A percentile compares a stretch with the other conserved stretches of the same genome.
Conservation (phyloP, 2,113 vertebrate species). For the Oryzias celebensis region DNA sequence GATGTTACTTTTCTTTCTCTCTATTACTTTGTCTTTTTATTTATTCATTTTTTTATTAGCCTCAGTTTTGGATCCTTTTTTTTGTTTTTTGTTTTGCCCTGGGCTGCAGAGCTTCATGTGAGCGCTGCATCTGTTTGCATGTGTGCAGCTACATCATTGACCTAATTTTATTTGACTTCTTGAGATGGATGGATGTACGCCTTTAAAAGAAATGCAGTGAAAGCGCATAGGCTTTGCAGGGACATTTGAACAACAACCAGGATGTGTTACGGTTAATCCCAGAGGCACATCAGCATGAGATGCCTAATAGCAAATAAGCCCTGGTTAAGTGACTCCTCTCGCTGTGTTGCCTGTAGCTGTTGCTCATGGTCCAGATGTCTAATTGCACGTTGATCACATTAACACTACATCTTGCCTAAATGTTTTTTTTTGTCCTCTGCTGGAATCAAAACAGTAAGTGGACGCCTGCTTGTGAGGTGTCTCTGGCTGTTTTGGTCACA, state of each 20-base stretch:
- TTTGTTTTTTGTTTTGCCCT: too few relatives aligned
- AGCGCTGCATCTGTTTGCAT: too few relatives aligned
- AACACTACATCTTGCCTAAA: constrained; percentile 8
- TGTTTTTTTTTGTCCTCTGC: constrained; percentile 4
- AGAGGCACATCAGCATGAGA: constrained; percentile 7
- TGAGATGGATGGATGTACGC: neutral
- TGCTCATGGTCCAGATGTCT: constrained; percentile 27
- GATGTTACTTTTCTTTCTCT: too few relatives aligned
- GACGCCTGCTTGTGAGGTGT: neutral
- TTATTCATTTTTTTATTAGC: too few relatives aligned
- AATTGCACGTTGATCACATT: constrained; percentile 15
- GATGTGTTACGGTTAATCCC: neutral
- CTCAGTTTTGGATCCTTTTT: too few relatives aligned
- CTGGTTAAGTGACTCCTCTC: constrained; percentile 17
- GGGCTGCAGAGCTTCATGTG: too few relatives aligned
- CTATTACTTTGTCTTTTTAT: too few relatives aligned
- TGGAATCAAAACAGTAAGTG: neutral
- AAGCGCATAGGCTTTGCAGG: neutral
- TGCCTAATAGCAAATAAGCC: constrained; percentile 11
- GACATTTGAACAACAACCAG: neutral
- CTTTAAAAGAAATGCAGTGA: neutral
- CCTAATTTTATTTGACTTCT: neutral
- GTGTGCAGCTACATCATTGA: neutral
- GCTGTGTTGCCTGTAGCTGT: constrained; percentile 9
- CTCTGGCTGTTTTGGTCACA: neutral